Evolutionary conservation across 2,113 vertebrate species (phyloP).

Genomic region (Cebus imitator): DNA sequence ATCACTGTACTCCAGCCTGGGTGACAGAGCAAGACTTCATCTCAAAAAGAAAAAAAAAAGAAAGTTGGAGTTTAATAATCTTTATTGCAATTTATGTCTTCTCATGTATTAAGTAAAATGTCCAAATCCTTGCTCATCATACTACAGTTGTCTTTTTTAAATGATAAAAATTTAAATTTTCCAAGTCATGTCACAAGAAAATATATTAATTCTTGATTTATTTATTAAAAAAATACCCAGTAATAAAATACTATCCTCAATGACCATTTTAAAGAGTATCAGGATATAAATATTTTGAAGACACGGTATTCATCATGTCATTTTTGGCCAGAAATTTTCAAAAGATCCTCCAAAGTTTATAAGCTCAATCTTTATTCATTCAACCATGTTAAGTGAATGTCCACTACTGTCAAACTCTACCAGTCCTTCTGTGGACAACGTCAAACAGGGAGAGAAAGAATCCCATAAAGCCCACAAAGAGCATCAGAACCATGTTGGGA

Average conservation of each 20-base stretch:
- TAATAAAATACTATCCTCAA: slow-evolving; percentile 9
- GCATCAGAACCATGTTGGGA: fast-evolving
- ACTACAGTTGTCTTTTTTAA: neutral
- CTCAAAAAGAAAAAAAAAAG: neutral
- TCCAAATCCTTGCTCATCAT: neutral
- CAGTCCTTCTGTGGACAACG: neutral
- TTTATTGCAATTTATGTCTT: neutral
- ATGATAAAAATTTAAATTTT: neutral
- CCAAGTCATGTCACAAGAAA: neutral
- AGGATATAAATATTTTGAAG: slow-evolving; percentile 1
- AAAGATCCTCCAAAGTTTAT: neutral
- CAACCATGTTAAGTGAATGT: neutral
- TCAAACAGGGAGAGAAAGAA: neutral
- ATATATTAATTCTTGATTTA: neutral
- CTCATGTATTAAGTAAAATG: neutral
- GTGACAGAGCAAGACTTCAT: no score
- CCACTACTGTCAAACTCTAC: neutral
- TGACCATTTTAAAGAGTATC: slow-evolving; percentile 3
- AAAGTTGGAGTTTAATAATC: neutral
- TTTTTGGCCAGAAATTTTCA: neutral
- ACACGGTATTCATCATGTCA: neutral
- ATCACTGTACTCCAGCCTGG: no score
- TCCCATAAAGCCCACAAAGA: neutral
- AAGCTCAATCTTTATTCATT: neutral
- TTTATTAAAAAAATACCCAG: slow-evolving; percentile 24